Base-by-base conservation (phyloP, 2,888 invertebrate species). In the Mesodorylaimus sp. region DNA sequence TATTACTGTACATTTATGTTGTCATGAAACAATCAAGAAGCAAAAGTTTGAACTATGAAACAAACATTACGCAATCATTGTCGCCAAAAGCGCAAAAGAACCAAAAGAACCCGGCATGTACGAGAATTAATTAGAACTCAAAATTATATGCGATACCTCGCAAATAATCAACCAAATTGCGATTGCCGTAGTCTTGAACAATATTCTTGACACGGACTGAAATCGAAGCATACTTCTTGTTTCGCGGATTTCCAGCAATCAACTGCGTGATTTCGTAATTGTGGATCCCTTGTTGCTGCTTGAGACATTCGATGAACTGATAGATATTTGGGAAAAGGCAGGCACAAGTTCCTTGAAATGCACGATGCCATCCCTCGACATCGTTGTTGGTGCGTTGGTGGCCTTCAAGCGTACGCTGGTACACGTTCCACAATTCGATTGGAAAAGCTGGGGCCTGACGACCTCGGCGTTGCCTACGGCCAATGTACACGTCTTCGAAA, bases 301-400 rank as follows among this genome's bases (percentile, higher is more conserved):
- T 39, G 10, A 39, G 21, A 7, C 7, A 13, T 7, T 39, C 21
- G 41, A 39, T 39, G 21, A 39, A 39, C 21, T 21, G 41, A 21
- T n/a, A 39, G 21, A 39, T 39, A 21, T 39, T 39, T 10, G 41
- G 41, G 21, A 39, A 39, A 10, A 19, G 21, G 21, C 41, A 19
- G 41, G n/a, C 41, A 21, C 41, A 39, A n/a, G 41, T 39, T 16
- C n/a, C 21, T 39, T 39, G 41, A 39, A 39, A 39, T 10, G n/a
- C 41, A 13, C 41, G 10, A 21, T 39, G 41, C 41, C 41, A 39
- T 19, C 41, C 41, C 21, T 39, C 41, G 21, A 39, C 21, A 39
- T 39, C 21, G 21, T 39, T 39, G 21, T 39, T 39, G 7, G 21
- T 39, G 7, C 41, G 41, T n/a, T 21, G 10, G 7, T 39, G 16